Evolutionary conservation across 1,140 invertebrate species (phyloP).

Genomic region (Zaprionus camerounensis): DNA sequence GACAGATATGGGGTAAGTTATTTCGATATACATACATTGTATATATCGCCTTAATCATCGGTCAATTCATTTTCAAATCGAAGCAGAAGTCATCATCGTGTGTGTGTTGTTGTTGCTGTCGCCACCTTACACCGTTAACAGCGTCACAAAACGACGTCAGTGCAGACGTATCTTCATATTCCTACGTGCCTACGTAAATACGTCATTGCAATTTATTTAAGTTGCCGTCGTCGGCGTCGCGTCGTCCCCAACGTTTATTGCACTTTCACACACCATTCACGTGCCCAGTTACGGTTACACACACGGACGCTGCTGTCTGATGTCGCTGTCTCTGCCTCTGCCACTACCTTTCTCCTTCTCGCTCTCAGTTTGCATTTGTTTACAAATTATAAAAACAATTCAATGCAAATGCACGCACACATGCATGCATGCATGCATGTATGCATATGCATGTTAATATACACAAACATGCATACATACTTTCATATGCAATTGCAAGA

Average conservation of each 20-base stretch:
- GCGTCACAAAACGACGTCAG: constrained; percentile 75
- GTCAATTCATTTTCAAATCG: constrained; percentile 2
- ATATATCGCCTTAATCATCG: background rate
- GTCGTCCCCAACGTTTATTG: constrained; percentile 67
- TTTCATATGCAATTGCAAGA: background rate
- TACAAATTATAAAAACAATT: constrained; percentile 42
- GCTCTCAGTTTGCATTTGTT: constrained; percentile 50
- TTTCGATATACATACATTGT: background rate
- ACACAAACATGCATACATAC: background rate
- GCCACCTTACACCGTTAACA: background rate
- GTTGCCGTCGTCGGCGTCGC: constrained; percentile 32
- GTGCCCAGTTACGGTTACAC: constrained; percentile 68
- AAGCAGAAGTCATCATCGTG: background rate
- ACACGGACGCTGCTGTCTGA: constrained; percentile 30
- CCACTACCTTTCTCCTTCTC: constrained; percentile 13
- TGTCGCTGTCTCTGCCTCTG: background rate
- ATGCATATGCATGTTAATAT: background rate
- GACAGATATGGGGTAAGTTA: constrained; percentile 88
- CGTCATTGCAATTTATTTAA: constrained; percentile 79
- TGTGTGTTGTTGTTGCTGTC: too few relatives aligned
- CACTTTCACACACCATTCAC: constrained; percentile 81
- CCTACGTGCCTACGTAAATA: constrained; percentile 52
- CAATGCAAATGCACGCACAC: background rate
- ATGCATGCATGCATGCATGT: background rate
- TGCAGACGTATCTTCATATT: constrained; percentile 33